Evolutionary conservation across 2,113 vertebrate genomes (phyloP), one percentile per base, ranked within the genome.

Genomic region (Crotalus horridus): DNA sequence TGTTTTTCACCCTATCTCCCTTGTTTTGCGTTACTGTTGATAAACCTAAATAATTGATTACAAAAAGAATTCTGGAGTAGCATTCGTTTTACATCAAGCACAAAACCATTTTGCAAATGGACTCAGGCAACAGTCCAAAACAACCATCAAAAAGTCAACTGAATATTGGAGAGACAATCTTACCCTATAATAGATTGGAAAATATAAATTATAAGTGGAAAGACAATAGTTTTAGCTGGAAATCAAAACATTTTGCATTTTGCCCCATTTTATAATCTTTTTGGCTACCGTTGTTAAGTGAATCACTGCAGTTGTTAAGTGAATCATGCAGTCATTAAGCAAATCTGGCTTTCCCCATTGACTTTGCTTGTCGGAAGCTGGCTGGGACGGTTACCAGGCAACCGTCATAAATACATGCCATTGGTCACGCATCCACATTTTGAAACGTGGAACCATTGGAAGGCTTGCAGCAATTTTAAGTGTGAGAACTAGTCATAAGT

Each of bases 21-120:
- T 94, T 96, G 33, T 81, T 97, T 97, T 97, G 94, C 97, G 96
- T 97, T 97, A 97, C 96, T 95, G 95, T 97, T 97, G 97, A 96
- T 97, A 97, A 96, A 94, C 94, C 96, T 98, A 97, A 97, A 97
- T 98, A 97, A 98, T 97, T 96, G 97, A 98, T 96, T 91, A 94
- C 93, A 91, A 90, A 81, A 95, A 97, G 95, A 97, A 97, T 97
- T 97, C 95, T 97, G 97, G 97, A 97, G 97, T 93, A 96, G 96
- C 95, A 97, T 96, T 97, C 97, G 91, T 95, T 96, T 96, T 96
- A 95, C 94, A 96, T 93, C 96, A 95, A 96, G 95, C 96, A 96
- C 96, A 97, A 95, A 97, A 95, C 96, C 97, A 95, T 97, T 96
- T 97, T 97, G 96, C 96, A 96, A 97, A 97, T 96, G 96, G 97